A percentile compares a stretch with the other conserved stretches of the same genome.
phyloP scores from a whole-genome alignment of 1,140 invertebrate species.

The Trissolcus basalis region DNA sequence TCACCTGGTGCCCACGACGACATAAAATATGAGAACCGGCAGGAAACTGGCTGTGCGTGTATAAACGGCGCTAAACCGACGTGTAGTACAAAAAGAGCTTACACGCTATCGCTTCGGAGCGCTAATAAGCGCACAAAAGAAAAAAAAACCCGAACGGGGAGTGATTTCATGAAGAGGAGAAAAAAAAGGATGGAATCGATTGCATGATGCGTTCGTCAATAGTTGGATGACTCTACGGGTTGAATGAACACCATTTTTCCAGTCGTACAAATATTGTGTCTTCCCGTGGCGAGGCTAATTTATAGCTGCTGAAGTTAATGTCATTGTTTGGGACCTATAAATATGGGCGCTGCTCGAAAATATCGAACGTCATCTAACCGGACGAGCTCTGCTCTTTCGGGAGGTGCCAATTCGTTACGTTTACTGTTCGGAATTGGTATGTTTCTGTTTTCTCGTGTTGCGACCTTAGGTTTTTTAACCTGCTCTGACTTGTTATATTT shows the following conservation, averaged over 20 bases:
- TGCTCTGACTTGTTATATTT: background rate
- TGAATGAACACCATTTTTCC: conserved; percentile 16
- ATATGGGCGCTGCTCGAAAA: conserved; percentile 19
- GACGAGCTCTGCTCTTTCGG: conserved; percentile 12
- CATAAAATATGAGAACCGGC: conserved; percentile 52
- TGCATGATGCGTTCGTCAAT: conserved; percentile 21
- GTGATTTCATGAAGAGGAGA: conserved; percentile 7
- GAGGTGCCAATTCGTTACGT: conserved; percentile 31
- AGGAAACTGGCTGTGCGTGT: conserved; percentile 44
- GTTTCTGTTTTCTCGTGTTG: background rate
- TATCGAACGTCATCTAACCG: conserved; percentile 8
- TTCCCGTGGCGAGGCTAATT: conserved; percentile 48
- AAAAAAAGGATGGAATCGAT: conserved; percentile 26
- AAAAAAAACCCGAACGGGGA: conserved; percentile 21
- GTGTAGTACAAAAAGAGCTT: conserved; percentile 43
- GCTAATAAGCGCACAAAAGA: conserved; percentile 54
- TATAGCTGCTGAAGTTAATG: conserved; percentile 40
- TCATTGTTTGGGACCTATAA: conserved; percentile 32
- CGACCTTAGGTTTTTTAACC: background rate
- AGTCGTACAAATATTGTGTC: conserved; percentile 49
- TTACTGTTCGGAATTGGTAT: conserved; percentile 16
- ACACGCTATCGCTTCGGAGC: conserved; percentile 35
- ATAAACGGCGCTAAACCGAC: conserved; percentile 47
- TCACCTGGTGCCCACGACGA: conserved; percentile 56
- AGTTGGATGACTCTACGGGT: conserved; percentile 16